Percentiles rank a stretch among this genome's conserved stretches.
Evolutionary conservation across 2,888 invertebrate species (phyloP).

Genomic region (Muschampia plurimacula): DNA sequence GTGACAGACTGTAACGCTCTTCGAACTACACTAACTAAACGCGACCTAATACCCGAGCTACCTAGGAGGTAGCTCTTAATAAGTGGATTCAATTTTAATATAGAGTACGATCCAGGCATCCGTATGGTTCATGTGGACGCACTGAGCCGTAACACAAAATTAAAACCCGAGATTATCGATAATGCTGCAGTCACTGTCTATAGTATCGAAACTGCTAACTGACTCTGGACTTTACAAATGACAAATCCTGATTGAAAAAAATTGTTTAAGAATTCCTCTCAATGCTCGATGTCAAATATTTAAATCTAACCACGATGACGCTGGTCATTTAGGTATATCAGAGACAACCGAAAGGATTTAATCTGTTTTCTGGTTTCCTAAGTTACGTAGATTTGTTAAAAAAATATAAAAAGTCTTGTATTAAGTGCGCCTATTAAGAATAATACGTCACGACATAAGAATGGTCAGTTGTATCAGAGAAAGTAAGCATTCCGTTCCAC

Average conservation of each 20-base stretch:
- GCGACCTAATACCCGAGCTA: no score
- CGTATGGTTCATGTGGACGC: no score
- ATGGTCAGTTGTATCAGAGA: no score
- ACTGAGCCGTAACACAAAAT: no score
- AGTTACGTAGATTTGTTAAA: slow-evolving; percentile 8
- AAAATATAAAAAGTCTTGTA: slow-evolving; percentile 62
- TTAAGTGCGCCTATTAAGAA: slow-evolving; percentile 54
- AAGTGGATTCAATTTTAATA: no score
- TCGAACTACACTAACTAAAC: no score
- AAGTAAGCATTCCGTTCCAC: no score
- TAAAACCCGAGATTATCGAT: background rate
- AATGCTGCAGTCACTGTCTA: slow-evolving; percentile 1
- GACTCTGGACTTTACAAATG: slow-evolving; percentile 31
- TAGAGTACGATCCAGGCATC: no score
- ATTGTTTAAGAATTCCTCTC: background rate
- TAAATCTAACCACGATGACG: slow-evolving; percentile 38
- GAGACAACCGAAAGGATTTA: slow-evolving; percentile 32
- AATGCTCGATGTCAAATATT: slow-evolving; percentile 53
- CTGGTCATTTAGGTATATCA: slow-evolving; percentile 30
- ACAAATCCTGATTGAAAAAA: slow-evolving; percentile 25
- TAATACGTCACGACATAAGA: background rate
- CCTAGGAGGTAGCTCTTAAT: no score
- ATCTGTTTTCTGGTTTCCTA: slow-evolving; percentile 29
- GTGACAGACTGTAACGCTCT: no score
- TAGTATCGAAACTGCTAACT: slow-evolving; percentile 31